These are phyloP conservation scores for Sitobion miscanthi DNA, from an alignment of 1,140 invertebrate species.

Conservation along the genomic window DNA sequence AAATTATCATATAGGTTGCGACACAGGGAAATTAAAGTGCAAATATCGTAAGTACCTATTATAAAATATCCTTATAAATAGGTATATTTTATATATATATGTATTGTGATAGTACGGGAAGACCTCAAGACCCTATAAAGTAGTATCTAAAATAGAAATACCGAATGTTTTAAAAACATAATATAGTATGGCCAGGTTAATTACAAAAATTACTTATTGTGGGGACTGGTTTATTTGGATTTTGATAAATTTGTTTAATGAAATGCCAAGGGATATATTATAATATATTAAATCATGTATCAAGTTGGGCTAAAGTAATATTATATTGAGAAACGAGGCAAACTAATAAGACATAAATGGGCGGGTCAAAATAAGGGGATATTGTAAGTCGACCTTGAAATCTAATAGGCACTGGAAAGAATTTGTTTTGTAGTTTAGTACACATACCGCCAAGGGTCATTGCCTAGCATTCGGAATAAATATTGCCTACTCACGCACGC, in stretches of 20 bases:
- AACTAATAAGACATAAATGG: constrained; percentile 15
- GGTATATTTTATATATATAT: not conserved
- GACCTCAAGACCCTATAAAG: not conserved
- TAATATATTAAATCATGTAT: not conserved
- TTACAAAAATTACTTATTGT: not conserved
- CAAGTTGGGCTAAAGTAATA: not conserved
- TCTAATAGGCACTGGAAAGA: not conserved
- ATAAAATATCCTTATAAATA: no score
- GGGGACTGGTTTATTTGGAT: not conserved
- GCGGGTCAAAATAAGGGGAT: constrained; percentile 16
- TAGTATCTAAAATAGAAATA: not conserved
- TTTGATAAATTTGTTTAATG: not conserved
- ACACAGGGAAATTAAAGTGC: not conserved
- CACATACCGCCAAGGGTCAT: constrained; percentile 10
- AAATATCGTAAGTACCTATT: not conserved
- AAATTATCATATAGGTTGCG: not conserved
- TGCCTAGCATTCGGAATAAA: constrained; percentile 27
- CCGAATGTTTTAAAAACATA: not conserved
- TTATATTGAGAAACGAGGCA: constrained; percentile 17
- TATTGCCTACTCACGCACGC: not conserved
- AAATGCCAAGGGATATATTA: constrained; percentile 19
- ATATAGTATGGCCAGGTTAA: not conserved
- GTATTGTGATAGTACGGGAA: not conserved
- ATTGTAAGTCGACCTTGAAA: constrained; percentile 28
- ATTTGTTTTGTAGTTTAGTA: constrained; percentile 27